Conservation (phyloP, 2,888 invertebrate species). For the Dynastes hyllus region DNA sequence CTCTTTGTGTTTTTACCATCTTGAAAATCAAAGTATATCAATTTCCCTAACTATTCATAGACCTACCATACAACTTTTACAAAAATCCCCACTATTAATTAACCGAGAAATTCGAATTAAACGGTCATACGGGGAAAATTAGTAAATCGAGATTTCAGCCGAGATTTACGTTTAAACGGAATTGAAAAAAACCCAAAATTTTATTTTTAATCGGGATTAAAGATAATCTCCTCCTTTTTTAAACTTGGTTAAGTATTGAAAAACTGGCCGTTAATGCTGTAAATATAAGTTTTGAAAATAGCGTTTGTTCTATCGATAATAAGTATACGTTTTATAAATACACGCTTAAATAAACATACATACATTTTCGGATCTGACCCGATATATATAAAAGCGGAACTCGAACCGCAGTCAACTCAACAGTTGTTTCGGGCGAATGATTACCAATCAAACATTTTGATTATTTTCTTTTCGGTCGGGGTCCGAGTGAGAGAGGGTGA, state of each 20-base stretch:
- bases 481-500: constrained; percentile 22
- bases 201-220: too few relatives aligned
- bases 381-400: constrained; percentile 33
- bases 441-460: constrained; percentile 46
- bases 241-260: too few relatives aligned
- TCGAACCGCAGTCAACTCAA: constrained; percentile 43
- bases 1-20: too few relatives aligned
- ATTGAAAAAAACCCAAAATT: too few relatives aligned
- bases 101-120: too few relatives aligned
- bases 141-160: too few relatives aligned
- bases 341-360: constrained; percentile 22
- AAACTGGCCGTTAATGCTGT: background rate
- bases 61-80: too few relatives aligned
- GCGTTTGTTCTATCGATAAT: background rate
- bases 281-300: background rate
- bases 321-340: background rate
- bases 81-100: too few relatives aligned
- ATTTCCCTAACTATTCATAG: too few relatives aligned
- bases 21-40: too few relatives aligned
- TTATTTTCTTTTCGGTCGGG: constrained; percentile 34
- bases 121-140: too few relatives aligned
- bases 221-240: background rate
- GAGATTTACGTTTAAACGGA: too few relatives aligned
- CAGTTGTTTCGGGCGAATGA: constrained; percentile 43
- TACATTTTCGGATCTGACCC: constrained; percentile 15